These are phyloP conservation scores for Anomalospiza imberbis DNA, from an alignment of 2,797 vertebrate species.

Conservation along the genomic window DNA sequence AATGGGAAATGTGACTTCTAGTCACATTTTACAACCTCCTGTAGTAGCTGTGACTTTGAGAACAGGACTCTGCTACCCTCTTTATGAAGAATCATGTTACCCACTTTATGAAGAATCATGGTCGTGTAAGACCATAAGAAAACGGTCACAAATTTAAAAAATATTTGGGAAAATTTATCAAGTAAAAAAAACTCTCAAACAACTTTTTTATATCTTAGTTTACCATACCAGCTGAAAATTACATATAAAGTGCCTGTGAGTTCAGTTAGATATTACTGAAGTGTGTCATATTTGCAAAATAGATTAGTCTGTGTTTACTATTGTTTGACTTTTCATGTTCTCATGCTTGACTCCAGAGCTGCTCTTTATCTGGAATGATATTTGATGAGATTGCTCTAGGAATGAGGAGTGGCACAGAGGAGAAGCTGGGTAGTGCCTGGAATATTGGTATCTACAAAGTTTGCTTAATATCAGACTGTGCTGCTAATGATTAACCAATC, in stretches of 20 bases:
- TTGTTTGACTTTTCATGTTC: neutral
- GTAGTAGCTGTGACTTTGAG: neutral
- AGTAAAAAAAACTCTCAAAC: accelerated
- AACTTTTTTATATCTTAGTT: neutral
- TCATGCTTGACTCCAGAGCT: neutral
- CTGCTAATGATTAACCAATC: neutral
- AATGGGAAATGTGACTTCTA: neutral
- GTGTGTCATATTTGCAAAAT: neutral
- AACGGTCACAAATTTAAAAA: neutral
- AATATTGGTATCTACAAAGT: neutral
- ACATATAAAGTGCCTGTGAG: neutral
- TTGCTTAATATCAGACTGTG: neutral
- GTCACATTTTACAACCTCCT: neutral
- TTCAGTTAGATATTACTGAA: neutral
- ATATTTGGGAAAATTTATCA: neutral
- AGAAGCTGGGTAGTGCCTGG: neutral
- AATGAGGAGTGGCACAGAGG: constrained; percentile 20
- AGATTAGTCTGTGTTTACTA: neutral
- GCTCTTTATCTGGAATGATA: neutral
- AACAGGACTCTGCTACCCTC: neutral
- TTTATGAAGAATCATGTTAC: neutral
- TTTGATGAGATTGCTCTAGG: neutral
- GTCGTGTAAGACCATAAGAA: neutral
- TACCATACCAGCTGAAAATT: neutral
- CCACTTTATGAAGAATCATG: neutral